These are phyloP conservation scores for Dasysyrphus tricinctus DNA, from an alignment of 2,888 invertebrate genomes.

Conservation along the genomic window DNA sequence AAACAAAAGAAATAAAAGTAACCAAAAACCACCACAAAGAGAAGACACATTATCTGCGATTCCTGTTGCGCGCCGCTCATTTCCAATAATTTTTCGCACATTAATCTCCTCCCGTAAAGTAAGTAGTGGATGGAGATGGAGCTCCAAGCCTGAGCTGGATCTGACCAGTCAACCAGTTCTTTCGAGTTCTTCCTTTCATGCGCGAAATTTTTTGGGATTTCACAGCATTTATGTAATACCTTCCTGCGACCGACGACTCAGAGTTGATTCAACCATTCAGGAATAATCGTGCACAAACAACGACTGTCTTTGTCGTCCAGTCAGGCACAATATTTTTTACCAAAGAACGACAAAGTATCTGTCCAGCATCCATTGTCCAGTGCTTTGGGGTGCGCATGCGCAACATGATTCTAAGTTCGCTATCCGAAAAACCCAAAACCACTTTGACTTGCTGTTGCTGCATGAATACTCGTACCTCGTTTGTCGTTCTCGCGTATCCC, in stretches of 20 bases:
- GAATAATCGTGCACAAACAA: constrained; percentile 56
- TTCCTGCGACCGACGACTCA: constrained; percentile 6
- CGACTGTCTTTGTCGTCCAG: constrained; percentile 13
- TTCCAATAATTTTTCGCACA: constrained; percentile 71
- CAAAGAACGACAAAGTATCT: constrained; percentile 54
- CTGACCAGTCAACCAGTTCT: constrained; percentile 61
- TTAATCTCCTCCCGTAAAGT: constrained; percentile 58
- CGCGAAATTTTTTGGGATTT: constrained; percentile 63
- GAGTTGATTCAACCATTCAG: constrained; percentile 57
- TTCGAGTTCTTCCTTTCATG: constrained; percentile 56
- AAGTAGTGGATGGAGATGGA: constrained; percentile 20
- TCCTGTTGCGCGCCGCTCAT: constrained; percentile 49
- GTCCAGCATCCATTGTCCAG: constrained; percentile 50
- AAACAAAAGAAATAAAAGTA: constrained; percentile 13
- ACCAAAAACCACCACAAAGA: constrained; percentile 31
- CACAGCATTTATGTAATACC: constrained; percentile 68
- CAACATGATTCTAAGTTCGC: constrained; percentile 52
- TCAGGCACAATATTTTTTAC: constrained; percentile 23
- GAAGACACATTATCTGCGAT: constrained; percentile 42
- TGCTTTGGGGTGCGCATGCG: constrained; percentile 48
- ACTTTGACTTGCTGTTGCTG: constrained; percentile 65
- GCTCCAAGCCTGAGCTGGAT: neutral
- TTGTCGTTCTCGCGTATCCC: constrained; percentile 4
- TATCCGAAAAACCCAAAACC: constrained; percentile 53
- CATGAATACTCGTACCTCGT: neutral